These are phyloP conservation scores for Tetramorium simillimum DNA, from an alignment of 1,140 invertebrate genomes.

Conservation along the genomic window DNA sequence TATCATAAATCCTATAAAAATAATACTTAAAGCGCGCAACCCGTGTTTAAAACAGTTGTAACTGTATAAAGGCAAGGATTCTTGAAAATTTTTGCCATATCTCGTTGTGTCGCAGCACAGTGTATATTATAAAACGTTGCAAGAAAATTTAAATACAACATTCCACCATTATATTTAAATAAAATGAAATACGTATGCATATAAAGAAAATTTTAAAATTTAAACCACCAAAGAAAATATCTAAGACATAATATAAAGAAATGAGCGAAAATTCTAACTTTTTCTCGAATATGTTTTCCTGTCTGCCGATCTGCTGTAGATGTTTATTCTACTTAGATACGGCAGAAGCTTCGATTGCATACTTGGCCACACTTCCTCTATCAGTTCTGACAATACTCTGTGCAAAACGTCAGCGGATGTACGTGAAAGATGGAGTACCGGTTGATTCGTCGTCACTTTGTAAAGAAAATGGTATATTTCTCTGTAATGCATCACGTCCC, in stretches of 20 bases:
- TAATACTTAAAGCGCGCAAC: background rate
- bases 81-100: conserved; percentile 4
- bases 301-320: conserved; percentile 14
- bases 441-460: conserved; percentile 40
- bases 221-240: background rate
- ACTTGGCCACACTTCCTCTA: conserved; percentile 58
- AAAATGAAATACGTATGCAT: background rate
- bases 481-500: conserved; percentile 54
- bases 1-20: background rate
- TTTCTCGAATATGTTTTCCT: conserved; percentile 65
- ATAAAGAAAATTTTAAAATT: conserved; percentile 27
- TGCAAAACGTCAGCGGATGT: conserved; percentile 57
- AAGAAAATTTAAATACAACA: conserved; percentile 21
- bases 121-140: background rate
- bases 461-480: conserved; percentile 73
- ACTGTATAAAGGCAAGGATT: background rate
- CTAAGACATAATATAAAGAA: background rate
- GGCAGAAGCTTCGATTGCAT: conserved; percentile 40
- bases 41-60: background rate
- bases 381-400: conserved; percentile 51
- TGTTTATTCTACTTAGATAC: conserved; percentile 48
- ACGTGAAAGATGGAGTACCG: conserved; percentile 41
- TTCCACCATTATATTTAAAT: background rate
- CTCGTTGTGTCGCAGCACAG: background rate
- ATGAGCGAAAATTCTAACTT: conserved; percentile 12